Evolutionary conservation across 2,113 vertebrate species (phyloP), one percentile per base, ranked within the genome.

Genomic region (Gavialis gangeticus): DNA sequence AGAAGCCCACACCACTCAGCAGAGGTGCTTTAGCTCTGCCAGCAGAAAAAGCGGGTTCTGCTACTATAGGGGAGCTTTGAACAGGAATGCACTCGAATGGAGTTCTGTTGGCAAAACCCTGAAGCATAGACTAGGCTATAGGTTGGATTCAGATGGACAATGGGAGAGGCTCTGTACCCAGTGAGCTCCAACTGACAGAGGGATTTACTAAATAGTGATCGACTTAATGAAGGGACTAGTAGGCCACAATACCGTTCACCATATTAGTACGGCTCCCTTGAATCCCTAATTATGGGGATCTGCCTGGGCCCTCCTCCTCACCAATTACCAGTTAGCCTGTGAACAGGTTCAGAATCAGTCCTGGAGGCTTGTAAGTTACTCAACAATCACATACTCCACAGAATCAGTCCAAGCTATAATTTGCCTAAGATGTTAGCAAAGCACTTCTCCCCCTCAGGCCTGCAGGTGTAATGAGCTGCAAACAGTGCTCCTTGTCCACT

Each of bases 361-460:
- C 64, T 12, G 81, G 77, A n/a, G 73, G 62, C 4, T 19, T 1
- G 1, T 14, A 91, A 93, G 69, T 86, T 89, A 62, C 85, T 79
- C 82, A 85, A 85, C 73, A 18, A 28, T 84, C 69, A 83, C 81
- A 57, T 56, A 93, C 55, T 19, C 27, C 56, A 56, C 12, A 71
- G 64, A 94, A 86, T 19, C 83, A 85, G 58, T 10, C 82, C 4
- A 27, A 89, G 60, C 73, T 82, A 46, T 85, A 24, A 58, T 75
- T 0, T 71, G 63, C 56, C 89, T 84, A 88, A 96, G 75, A 84
- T 37, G 55, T n/a, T 62, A 91, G 84, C 58, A 76, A 62, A 92
- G 67, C 21, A 5, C 12, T 28, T 71, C 67, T 71, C 12, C 3
- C 2, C 9, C 64, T 6, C 63, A 88, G 69, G 14, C 75, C 34